Percentiles rank a stretch among this genome's conserved stretches.
Evolutionary conservation across 2,113 vertebrate species (phyloP).

Genomic region (Rhabdomys dilectus): DNA sequence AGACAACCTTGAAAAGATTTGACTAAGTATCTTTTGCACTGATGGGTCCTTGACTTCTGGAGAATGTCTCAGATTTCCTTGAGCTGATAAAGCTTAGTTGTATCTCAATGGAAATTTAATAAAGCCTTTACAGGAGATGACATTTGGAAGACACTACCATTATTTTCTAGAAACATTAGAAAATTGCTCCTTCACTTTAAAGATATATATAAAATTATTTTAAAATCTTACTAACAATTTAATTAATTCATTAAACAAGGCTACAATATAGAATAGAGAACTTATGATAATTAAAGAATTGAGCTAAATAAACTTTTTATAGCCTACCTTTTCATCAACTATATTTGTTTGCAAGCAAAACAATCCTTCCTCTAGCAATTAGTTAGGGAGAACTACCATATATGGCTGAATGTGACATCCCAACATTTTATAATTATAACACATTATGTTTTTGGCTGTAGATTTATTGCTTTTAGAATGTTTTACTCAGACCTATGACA

Average conservation of each 20-base stretch:
- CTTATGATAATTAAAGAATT: background rate
- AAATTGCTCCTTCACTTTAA: conserved; percentile 4
- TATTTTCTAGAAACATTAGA: background rate
- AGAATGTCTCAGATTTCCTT: no score
- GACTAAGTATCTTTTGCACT: no score
- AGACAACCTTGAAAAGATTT: no score
- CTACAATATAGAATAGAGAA: background rate
- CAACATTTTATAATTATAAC: background rate
- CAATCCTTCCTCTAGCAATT: background rate
- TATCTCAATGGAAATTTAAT: background rate
- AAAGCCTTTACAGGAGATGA: background rate
- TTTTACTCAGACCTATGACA: background rate
- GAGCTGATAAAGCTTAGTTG: no score
- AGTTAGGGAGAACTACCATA: background rate
- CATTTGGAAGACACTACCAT: background rate
- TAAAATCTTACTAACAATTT: background rate
- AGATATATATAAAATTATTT: background rate
- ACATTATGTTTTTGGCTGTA: background rate
- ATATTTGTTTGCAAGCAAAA: background rate
- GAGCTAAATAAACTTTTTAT: background rate
- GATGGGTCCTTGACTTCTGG: no score
- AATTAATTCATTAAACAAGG: background rate
- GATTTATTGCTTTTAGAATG: background rate
- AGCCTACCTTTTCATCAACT: background rate
- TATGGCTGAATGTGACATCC: background rate